These are phyloP conservation scores for Hydrotaea diabolus DNA, from an alignment of 2,888 invertebrate species.

Conservation along the genomic window DNA sequence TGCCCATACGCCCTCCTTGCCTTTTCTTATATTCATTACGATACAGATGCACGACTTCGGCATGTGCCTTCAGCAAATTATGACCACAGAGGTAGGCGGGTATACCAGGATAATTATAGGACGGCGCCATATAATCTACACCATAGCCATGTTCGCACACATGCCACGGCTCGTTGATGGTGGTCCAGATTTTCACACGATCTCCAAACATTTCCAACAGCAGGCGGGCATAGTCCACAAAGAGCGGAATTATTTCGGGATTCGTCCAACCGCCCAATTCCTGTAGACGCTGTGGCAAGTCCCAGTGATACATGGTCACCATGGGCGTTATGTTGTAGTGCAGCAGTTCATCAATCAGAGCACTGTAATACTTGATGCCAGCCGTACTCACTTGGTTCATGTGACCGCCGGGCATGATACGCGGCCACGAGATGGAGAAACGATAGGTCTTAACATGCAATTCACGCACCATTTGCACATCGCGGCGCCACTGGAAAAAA, in stretches of 20 bases:
- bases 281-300: slow-evolving; percentile 85
- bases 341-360: slow-evolving; percentile 87
- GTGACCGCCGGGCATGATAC: slow-evolving; percentile 87
- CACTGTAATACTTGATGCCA: slow-evolving; percentile 89
- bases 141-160: slow-evolving; percentile 81
- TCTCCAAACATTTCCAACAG: slow-evolving; percentile 84
- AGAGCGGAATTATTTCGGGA: slow-evolving; percentile 84
- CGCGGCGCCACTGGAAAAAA: slow-evolving; percentile 82
- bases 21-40: slow-evolving; percentile 83
- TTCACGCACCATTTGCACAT: slow-evolving; percentile 84
- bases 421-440: slow-evolving; percentile 89
- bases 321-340: slow-evolving; percentile 86
- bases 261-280: slow-evolving; percentile 87
- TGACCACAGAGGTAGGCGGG: slow-evolving; percentile 87
- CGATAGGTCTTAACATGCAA: slow-evolving; percentile 86
- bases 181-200: slow-evolving; percentile 87
- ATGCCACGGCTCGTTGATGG: slow-evolving; percentile 88
- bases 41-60: slow-evolving; percentile 85
- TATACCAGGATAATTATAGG: slow-evolving; percentile 83
- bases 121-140: slow-evolving; percentile 84
- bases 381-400: slow-evolving; percentile 85
- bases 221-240: slow-evolving; percentile 84
- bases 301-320: slow-evolving; percentile 88
- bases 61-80: slow-evolving; percentile 88
- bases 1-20: slow-evolving; percentile 84